Evolutionary conservation across 2,888 invertebrate genomes (phyloP).

Genomic region (Euphydryas editha): DNA sequence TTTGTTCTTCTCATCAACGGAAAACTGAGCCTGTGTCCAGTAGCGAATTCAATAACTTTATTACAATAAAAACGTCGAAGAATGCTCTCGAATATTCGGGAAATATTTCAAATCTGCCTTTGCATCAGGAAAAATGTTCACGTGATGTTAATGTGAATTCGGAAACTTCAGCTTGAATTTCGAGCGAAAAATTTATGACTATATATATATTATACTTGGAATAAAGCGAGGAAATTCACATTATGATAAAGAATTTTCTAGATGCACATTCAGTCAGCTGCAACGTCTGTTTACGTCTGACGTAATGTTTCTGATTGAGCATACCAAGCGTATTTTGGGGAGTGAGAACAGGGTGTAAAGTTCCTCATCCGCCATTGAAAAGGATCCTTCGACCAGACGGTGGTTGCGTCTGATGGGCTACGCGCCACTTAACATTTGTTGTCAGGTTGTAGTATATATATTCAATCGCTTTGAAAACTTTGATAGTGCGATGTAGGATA

Average conservation of each 20-base stretch:
- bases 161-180: neutral
- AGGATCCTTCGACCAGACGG: too few species aligned
- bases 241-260: neutral
- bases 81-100: neutral
- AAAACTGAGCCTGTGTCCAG: too few species aligned
- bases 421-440: too few species aligned
- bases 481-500: too few species aligned
- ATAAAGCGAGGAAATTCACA: neutral
- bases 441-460: too few species aligned
- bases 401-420: too few species aligned
- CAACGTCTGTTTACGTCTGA: neutral
- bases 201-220: neutral
- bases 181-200: neutral
- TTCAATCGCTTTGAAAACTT: too few species aligned
- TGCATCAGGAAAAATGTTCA: conserved; percentile 2
- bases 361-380: too few species aligned
- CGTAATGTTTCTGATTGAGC: neutral
- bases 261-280: neutral
- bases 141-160: neutral
- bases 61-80: neutral
- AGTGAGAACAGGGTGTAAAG: too few species aligned
- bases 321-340: neutral
- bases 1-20: too few species aligned
- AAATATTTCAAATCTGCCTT: neutral
- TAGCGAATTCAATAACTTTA: too few species aligned